phyloP scores from a whole-genome alignment of 2,888 invertebrate species.

The Quadriops clusia region DNA sequence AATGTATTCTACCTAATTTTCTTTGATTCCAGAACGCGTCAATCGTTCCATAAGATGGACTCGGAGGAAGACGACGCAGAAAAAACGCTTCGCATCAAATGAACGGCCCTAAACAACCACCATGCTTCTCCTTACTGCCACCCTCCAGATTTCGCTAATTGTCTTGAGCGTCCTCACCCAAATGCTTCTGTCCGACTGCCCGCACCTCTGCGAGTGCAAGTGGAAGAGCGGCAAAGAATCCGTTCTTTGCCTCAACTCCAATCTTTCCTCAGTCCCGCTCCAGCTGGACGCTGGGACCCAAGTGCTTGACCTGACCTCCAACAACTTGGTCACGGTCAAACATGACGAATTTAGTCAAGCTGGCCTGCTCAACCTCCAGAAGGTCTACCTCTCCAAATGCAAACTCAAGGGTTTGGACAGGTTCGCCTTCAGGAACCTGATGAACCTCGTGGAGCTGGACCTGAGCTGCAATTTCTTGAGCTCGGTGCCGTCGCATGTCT shows the following conservation, averaged over 20 bases:
- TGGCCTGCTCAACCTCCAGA: slow-evolving; percentile 69
- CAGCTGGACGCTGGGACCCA: slow-evolving; percentile 69
- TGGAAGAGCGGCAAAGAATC: slow-evolving; percentile 83
- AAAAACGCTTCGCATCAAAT: slow-evolving; percentile 12
- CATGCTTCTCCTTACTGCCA: slow-evolving; percentile 12
- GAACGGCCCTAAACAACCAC: slow-evolving; percentile 9
- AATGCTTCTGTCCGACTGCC: slow-evolving; percentile 49
- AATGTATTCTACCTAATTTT: too few species aligned
- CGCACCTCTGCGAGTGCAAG: slow-evolving; percentile 72
- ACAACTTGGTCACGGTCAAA: slow-evolving; percentile 52
- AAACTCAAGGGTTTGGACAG: slow-evolving; percentile 55
- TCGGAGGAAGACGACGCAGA: slow-evolving; percentile 28
- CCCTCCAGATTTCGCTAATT: slow-evolving; percentile 19
- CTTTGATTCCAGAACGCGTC: too few species aligned
- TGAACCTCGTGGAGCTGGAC: slow-evolving; percentile 71
- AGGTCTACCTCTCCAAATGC: slow-evolving; percentile 63
- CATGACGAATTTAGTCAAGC: slow-evolving; percentile 64
- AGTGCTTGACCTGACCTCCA: slow-evolving; percentile 65
- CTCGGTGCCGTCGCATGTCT: slow-evolving; percentile 59
- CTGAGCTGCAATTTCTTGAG: slow-evolving; percentile 59
- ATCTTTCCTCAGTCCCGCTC: slow-evolving; percentile 59
- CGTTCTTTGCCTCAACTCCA: slow-evolving; percentile 65
- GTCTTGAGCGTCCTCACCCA: slow-evolving; percentile 34
- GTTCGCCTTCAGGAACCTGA: slow-evolving; percentile 64
- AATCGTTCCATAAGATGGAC: slow-evolving; percentile 28